Percentiles rank a stretch among this genome's conserved stretches.
These are phyloP conservation scores for Alloscopus bannaensis DNA, from an alignment of 2,888 invertebrate species.

Conservation along the genomic window DNA sequence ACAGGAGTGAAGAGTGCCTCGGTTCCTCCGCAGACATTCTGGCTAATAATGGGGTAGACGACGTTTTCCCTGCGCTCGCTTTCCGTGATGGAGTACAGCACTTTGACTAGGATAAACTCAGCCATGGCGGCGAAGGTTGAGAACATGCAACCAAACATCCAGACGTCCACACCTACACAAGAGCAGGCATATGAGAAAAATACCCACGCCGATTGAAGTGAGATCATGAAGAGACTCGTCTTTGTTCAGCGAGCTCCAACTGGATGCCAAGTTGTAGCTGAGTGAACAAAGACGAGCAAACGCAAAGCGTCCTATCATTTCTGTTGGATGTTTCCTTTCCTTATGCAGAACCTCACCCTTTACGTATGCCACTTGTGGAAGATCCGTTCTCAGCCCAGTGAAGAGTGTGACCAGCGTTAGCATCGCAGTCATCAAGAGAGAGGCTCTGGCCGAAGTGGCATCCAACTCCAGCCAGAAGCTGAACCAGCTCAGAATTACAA, in stretches of 20 bases:
- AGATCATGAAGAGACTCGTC: too few relatives aligned
- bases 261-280: too few relatives aligned
- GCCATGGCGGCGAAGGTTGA: slow-evolving; percentile 89
- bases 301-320: too few relatives aligned
- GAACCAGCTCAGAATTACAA: slow-evolving; percentile 90
- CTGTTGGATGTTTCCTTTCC: too few relatives aligned
- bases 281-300: too few relatives aligned
- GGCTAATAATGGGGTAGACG: too few relatives aligned
- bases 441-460: slow-evolving; percentile 88
- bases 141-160: slow-evolving; percentile 90
- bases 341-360: too few relatives aligned
- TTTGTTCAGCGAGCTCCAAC: too few relatives aligned
- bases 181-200: too few relatives aligned
- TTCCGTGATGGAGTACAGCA: slow-evolving; percentile 82
- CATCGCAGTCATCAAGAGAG: slow-evolving; percentile 88
- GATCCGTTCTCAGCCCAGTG: slow-evolving; percentile 86
- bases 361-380: slow-evolving; percentile 90
- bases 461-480: slow-evolving; percentile 91
- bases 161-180: slow-evolving; percentile 75
- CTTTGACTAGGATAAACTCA: slow-evolving; percentile 90
- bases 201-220: too few relatives aligned
- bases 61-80: slow-evolving; percentile 73
- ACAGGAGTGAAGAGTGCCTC: too few relatives aligned
- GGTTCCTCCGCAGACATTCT: too few relatives aligned
- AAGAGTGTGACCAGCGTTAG: slow-evolving; percentile 92